These are phyloP conservation scores for Macroglossus sobrinus DNA, from an alignment of 2,113 vertebrate genomes.

Conservation along the genomic window DNA sequence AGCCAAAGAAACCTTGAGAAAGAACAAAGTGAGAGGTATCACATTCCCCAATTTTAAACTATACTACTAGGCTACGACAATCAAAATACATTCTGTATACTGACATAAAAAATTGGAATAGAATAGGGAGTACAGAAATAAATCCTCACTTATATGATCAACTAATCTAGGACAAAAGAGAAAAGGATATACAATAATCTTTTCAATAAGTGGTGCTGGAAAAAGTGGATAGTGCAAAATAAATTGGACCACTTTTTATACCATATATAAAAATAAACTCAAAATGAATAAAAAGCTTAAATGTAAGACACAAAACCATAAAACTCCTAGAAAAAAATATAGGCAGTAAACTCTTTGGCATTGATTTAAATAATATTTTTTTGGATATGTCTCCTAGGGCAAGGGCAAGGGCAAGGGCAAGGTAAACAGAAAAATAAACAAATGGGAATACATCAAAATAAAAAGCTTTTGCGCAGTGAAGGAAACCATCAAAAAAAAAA, in stretches of 20 bases:
- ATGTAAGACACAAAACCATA: background rate
- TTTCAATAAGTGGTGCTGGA: background rate
- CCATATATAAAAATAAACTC: background rate
- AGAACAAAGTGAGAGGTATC: background rate
- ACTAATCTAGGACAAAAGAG: background rate
- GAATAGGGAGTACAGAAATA: background rate
- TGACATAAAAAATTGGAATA: background rate
- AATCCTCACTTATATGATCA: background rate
- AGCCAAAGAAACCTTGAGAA: background rate
- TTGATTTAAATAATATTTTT: background rate
- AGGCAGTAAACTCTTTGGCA: background rate
- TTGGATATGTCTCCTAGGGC: background rate
- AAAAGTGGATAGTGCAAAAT: background rate
- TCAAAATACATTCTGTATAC: background rate
- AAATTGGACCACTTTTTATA: background rate
- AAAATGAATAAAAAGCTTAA: background rate
- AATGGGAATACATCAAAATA: background rate
- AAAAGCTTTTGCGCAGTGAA: background rate
- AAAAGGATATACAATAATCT: background rate
- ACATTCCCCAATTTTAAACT: background rate
- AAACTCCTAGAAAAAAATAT: background rate
- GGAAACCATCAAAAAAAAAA: background rate
- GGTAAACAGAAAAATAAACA: background rate
- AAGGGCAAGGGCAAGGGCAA: background rate
- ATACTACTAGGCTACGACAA: background rate